phyloP scores from a whole-genome alignment of 2,113 vertebrate species.

The human (Homo sapiens) region DNA sequence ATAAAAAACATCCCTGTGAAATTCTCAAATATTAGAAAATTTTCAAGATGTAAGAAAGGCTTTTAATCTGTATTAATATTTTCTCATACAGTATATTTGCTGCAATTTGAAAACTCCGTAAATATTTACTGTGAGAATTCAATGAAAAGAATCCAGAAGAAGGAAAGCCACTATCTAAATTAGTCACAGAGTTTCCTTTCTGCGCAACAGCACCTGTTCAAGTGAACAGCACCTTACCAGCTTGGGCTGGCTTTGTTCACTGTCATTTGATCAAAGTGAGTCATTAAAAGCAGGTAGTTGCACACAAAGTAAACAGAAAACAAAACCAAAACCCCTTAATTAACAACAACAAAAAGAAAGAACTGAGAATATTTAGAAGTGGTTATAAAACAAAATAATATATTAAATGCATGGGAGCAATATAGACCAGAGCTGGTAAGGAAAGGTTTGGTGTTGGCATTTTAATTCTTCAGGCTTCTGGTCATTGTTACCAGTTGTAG shows the following conservation, averaged over 20 bases:
- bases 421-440: conserved; percentile 83
- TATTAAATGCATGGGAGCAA: conserved; percentile 79
- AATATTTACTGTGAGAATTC: conserved; percentile 78
- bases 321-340: conserved; percentile 77
- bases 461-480: conserved; percentile 79
- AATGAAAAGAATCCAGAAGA: conserved; percentile 74
- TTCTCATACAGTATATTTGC: conserved; percentile 79
- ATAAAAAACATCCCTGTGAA: conserved; percentile 81
- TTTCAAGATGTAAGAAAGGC: conserved; percentile 83
- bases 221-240: conserved; percentile 81
- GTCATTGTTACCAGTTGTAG: conserved; percentile 73
- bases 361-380: conserved; percentile 92
- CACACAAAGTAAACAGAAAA: conserved; percentile 82
- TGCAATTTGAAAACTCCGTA: conserved; percentile 75
- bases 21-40: conserved; percentile 76
- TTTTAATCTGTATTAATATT: conserved; percentile 77
- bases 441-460: conserved; percentile 85
- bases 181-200: conserved; percentile 80
- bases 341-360: conserved; percentile 79
- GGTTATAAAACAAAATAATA: conserved; percentile 88
- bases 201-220: conserved; percentile 78
- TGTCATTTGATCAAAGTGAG: conserved; percentile 81
- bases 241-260: conserved; percentile 82
- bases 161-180: conserved; percentile 70
- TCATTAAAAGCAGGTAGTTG: conserved; percentile 84